These are phyloP conservation scores for Mirza zaza DNA, from an alignment of 2,113 vertebrate genomes.

Conservation along the genomic window DNA sequence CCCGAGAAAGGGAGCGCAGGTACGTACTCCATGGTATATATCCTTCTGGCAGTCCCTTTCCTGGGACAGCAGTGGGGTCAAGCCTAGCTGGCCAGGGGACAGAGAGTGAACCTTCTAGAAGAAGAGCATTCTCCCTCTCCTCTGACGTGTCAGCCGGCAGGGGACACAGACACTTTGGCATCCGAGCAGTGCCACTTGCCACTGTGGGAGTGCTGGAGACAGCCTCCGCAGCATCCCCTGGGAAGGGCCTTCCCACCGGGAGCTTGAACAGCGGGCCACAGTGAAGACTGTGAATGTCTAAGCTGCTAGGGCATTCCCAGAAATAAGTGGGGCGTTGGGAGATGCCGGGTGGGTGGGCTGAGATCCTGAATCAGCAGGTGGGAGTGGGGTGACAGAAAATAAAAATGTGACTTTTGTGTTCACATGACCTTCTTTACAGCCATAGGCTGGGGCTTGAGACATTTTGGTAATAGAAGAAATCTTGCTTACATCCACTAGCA, in stretches of 20 bases:
- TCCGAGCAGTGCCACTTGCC: background rate
- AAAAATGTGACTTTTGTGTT: background rate
- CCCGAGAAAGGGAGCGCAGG: rapidly evolving
- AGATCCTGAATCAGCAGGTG: background rate
- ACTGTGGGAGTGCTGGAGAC: background rate
- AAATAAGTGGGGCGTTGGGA: background rate
- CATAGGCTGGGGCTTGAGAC: background rate
- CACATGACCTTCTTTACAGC: background rate
- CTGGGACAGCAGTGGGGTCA: background rate
- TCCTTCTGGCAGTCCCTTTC: background rate
- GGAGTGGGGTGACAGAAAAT: background rate
- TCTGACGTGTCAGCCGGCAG: background rate
- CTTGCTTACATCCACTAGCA: background rate
- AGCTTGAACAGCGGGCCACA: background rate
- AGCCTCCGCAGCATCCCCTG: background rate
- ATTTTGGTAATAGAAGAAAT: background rate
- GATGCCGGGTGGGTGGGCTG: rapidly evolving
- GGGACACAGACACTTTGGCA: background rate
- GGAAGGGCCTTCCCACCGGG: background rate
- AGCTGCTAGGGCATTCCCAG: background rate
- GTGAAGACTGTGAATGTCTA: too few species aligned
- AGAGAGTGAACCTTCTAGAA: background rate
- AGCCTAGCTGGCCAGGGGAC: background rate
- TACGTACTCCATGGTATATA: rapidly evolving
- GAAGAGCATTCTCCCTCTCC: background rate